Evolutionary conservation across 2,797 vertebrate species (phyloP).

Genomic region (Carapus acus): DNA sequence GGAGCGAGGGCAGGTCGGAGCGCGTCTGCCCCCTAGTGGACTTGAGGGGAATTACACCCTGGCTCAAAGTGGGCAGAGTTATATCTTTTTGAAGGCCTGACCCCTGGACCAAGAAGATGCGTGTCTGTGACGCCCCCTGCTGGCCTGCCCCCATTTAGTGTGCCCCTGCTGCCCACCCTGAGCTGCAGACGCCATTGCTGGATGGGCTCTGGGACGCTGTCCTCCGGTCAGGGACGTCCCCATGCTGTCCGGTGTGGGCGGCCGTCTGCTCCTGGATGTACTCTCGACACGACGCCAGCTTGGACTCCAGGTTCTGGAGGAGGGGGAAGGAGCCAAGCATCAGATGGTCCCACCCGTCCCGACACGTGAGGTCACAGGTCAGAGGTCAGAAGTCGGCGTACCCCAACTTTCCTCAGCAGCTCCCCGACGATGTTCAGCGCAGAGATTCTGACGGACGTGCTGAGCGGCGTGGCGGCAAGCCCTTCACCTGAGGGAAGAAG

Average conservation of each 20-base stretch:
- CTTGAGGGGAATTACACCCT: no score
- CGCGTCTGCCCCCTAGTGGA: no score
- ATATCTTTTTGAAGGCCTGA: no score
- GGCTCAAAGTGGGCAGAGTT: no score
- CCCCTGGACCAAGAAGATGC: neutral
- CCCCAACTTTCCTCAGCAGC: conserved; percentile 94
- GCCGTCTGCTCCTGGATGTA: conserved; percentile 72
- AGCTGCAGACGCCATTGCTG: conserved; percentile 72
- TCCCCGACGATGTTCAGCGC: conserved; percentile 94
- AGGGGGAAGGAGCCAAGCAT: neutral
- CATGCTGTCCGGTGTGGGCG: conserved; percentile 26
- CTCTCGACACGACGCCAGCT: conserved; percentile 88
- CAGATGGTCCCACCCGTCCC: neutral
- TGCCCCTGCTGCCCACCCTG: conserved; percentile 65
- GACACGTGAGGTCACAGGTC: neutral
- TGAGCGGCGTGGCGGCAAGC: conserved; percentile 76
- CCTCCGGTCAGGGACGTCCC: conserved; percentile 8
- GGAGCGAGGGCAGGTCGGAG: no score
- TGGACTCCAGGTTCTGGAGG: conserved; percentile 90
- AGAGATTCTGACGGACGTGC: conserved; percentile 87
- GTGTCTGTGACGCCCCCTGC: neutral
- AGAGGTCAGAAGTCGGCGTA: conserved; percentile 35
- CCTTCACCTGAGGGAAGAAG: conserved; percentile 78
- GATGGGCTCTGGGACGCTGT: conserved; percentile 41
- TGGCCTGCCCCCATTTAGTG: no score